Evolutionary conservation across 2,888 invertebrate genomes (phyloP).

Genomic region (Pristionchus arcanus): DNA sequence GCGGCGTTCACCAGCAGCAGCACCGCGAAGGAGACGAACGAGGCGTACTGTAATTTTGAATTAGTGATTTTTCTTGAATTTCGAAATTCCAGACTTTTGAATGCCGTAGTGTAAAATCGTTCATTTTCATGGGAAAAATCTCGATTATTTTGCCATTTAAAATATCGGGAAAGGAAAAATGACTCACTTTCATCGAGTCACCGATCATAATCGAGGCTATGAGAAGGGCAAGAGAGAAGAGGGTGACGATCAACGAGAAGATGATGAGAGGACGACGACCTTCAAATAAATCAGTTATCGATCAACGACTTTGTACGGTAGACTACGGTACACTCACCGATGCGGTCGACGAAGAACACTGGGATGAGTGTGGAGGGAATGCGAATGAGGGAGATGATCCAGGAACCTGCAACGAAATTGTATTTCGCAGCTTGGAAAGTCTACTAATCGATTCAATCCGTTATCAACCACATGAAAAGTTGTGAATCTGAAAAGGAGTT

Average conservation of each 20-base stretch:
- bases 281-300: background rate
- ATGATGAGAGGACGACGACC: slow-evolving; percentile 68
- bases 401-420: slow-evolving; percentile 48
- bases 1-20: slow-evolving; percentile 60
- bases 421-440: too few relatives aligned
- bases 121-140: background rate
- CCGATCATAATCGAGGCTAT: slow-evolving; percentile 27
- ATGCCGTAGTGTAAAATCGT: too few relatives aligned
- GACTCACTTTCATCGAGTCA: background rate
- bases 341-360: slow-evolving; percentile 57
- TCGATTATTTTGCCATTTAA: background rate
- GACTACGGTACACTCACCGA: background rate
- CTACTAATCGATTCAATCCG: too few relatives aligned
- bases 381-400: slow-evolving; percentile 60
- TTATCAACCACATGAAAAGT: too few relatives aligned
- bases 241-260: slow-evolving; percentile 58
- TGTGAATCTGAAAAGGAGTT: too few relatives aligned
- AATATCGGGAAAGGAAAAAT: background rate
- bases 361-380: slow-evolving; percentile 67
- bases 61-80: background rate
- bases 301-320: background rate
- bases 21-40: slow-evolving; percentile 59
- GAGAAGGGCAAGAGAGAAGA: slow-evolving; percentile 31
- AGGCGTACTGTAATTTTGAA: slow-evolving; percentile 22
- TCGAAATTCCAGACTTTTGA: too few relatives aligned